Evolutionary conservation across 2,797 vertebrate genomes (phyloP), one percentile per base, ranked within the genome.

Genomic region (Emydoidea blandingii): DNA sequence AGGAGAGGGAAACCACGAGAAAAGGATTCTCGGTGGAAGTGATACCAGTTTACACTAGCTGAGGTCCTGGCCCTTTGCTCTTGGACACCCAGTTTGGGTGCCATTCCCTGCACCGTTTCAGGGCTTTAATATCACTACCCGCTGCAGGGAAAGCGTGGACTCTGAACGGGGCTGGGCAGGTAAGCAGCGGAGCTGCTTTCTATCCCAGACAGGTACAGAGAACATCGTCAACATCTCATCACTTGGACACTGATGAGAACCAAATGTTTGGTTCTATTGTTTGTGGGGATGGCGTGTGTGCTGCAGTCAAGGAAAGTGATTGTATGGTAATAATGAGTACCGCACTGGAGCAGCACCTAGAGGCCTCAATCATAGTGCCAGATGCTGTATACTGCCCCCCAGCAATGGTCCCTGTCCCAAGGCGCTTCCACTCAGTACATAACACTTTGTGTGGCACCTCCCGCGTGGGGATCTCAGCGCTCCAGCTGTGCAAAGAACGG

Each of bases 61-160:
- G 6, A 92, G 53, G 15, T 29, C 72, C 74, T 2, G 0, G 0
- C 3, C 11, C 0, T 10, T 89, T 62, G 21, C 0, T 1, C 1
- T 8, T 0, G 7, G 0, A 31, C 50, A 50, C 1, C 11, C 27
- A 2, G 16, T 31, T 56, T 90, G 27, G 5, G 87, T 29, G 21
- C 0, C 88, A 68, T 93, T 84, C 27, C 68, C 52, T 47, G 50
- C 1, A 0, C 0, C 1, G 11, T 2, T 76, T 37, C n/a, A 5
- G 11, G 5, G 3, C 53, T 57, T 81, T 87, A 82, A 72, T 4
- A 2, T 37, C 81, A 34, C 9, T 57, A 12, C 41, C 93, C 41
- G 0, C 25, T 4, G 12, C 25, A 29, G 41, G 72, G 25, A 44
- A 47, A 15, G 41, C 6, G 2, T 29, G 23, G 41, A 76, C 41